Evolutionary conservation across 2,797 vertebrate genomes (phyloP), one percentile per base, ranked within the genome.

Genomic region (Pampus argenteus): DNA sequence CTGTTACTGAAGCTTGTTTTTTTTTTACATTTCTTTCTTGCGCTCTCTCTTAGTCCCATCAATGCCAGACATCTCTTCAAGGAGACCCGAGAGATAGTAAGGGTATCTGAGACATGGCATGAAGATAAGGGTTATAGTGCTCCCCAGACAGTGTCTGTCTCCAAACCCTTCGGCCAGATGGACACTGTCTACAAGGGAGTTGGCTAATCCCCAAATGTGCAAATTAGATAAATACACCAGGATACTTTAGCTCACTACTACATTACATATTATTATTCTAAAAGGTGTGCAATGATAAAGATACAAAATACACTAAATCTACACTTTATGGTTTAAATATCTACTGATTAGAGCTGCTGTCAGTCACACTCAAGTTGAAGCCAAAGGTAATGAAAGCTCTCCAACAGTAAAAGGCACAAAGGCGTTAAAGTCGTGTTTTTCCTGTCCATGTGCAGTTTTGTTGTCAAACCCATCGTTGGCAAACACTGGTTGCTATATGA

Each of bases 151-250:
- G 71, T 66, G 79, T 87, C 84, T 78, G 88, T 81, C 87, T 86
- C 88, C 55, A 83, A 90, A 86, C 69, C 81, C 74, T 74, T 87
- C 1, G 5, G 73, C 84, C 91, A 93, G 92, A 93, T 92, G 92
- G 92, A 52, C 84, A 50, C 63, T 87, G 86, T 90, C 91, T 92
- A 79, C 83, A 84, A 71, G 71, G 63, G 84, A 89, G 52, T 90
- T 58, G 71, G 79, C 52, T 81, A 69, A 56, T 82, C 72, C 76
- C 89, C 71, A 86, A 61, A 73, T 38, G 3, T 60, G 63, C 69
- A 76, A 69, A 81, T 68, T 18, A 26, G 59, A 84, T 65, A 71
- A 71, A 78, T 36, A 48, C 42, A 29, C 5, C 22, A 8, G 20
- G 40, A 18, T 54, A 15, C 50, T 42, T 34, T 6, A 69, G 18